Evolutionary conservation across 2,888 invertebrate genomes (phyloP), one percentile per base, ranked within the genome.

Genomic region (Idaea straminata): DNA sequence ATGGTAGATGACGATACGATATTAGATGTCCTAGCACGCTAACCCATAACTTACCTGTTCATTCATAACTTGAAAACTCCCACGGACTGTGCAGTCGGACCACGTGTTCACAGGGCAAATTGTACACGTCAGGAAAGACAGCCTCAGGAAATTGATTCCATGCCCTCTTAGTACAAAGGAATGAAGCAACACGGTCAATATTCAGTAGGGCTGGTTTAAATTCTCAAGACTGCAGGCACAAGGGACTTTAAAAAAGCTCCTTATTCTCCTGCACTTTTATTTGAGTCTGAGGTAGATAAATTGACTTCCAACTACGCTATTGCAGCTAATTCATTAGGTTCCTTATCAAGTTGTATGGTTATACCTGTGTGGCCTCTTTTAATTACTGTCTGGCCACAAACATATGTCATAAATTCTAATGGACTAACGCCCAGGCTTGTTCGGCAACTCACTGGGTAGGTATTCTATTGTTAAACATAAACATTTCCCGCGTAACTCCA

Each of bases 401-500:
- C 83, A 87, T 86, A 87, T 87, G 85, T 89, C 90, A 90, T 90
- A 90, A 90, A 91, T 89, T 89, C 86, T 89, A 91, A 90, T 89
- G 88, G 86, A 88, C 83, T 83, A 75, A 72, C 72, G 69, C 71
- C 74, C 78, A 72, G 72, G 61, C 61, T 35, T 61, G 64, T 65
- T 61, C 36, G 57, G 59, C 36, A 47, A 13, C 35, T 62, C 64
- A 59, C 64, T 64, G 38, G n/a, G 16, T 63, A 66, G 15, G 16
- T n/a, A 16, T 16, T 38, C 5, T 5, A n/a, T 35, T 62, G 62
- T 64, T 10, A 35, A 5, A n/a, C 64, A 61, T 61, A 62, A 61
- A 59, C 61, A 65, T 64, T 62, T 59, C 25, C 25, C 3, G 25
- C 25, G 25, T 25, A 1, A 25, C 25, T 25, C 1, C 1, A 25